Evolutionary conservation across 2,113 vertebrate species (phyloP).

Genomic region (Microcebus jonahi): DNA sequence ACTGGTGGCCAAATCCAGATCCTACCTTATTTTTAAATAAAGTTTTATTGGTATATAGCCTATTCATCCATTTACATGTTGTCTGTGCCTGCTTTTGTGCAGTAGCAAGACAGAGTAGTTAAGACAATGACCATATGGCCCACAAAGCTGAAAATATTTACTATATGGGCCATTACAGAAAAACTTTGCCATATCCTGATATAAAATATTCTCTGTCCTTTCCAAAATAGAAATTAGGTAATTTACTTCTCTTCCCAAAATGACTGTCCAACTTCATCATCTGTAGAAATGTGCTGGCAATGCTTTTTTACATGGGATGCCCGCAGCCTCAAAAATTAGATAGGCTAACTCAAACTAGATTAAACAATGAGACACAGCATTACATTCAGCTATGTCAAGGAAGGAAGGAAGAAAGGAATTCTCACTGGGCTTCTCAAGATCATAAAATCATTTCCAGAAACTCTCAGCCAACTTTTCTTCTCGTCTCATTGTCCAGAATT

Average conservation of each 20-base stretch:
- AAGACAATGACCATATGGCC: background rate
- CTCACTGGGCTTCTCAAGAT: background rate
- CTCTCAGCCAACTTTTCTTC: background rate
- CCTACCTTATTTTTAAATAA: background rate
- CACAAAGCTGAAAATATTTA: conserved; percentile 1
- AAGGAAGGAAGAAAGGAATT: background rate
- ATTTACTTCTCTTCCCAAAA: background rate
- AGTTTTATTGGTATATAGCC: background rate
- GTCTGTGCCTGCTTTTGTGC: background rate
- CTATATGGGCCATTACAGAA: background rate
- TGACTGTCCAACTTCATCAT: background rate
- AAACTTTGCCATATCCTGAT: background rate
- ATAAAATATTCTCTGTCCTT: background rate
- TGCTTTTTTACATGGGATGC: background rate
- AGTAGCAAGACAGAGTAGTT: background rate
- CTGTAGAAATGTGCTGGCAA: background rate
- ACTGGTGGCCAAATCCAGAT: background rate
- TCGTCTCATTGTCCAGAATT: background rate
- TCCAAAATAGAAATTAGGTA: conserved; percentile 9
- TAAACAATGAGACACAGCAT: background rate
- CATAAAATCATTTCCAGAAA: background rate
- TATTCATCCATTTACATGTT: background rate
- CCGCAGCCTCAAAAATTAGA: background rate
- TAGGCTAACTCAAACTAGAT: background rate
- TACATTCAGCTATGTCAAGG: background rate